These are phyloP conservation scores for Leucopternis melanops DNA, from an alignment of 2,113 vertebrate genomes.

Conservation along the genomic window DNA sequence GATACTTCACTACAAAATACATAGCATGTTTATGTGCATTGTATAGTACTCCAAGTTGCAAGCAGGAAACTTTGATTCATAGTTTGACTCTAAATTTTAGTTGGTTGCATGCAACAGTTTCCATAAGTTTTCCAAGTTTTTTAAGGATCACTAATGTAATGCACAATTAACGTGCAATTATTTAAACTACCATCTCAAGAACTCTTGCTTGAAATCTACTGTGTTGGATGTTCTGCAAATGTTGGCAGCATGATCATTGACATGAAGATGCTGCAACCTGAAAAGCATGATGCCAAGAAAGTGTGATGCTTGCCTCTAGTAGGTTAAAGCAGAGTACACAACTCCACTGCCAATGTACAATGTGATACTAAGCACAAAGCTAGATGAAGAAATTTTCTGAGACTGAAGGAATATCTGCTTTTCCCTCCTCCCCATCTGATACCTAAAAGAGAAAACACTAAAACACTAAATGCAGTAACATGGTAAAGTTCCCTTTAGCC, in stretches of 20 bases:
- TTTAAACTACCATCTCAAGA: neutral
- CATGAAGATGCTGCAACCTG: neutral
- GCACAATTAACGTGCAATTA: neutral
- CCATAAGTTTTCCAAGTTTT: neutral
- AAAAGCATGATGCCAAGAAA: neutral
- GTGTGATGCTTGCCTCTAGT: neutral
- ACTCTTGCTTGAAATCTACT: neutral
- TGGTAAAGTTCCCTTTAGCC: neutral
- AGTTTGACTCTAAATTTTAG: neutral
- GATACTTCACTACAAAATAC: neutral
- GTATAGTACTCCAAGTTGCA: neutral
- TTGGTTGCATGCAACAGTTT: neutral
- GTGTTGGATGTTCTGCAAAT: neutral
- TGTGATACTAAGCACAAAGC: neutral
- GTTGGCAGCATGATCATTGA: neutral
- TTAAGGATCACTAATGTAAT: neutral
- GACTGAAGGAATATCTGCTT: neutral
- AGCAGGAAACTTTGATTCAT: neutral
- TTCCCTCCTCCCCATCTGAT: neutral
- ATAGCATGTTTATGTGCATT: neutral
- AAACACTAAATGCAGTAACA: neutral
- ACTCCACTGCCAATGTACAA: neutral
- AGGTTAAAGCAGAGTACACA: neutral
- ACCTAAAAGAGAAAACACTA: neutral
- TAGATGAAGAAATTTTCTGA: neutral